Evolutionary conservation across 2,888 invertebrate species (phyloP).

Genomic region (Dexiosoma caninum): DNA sequence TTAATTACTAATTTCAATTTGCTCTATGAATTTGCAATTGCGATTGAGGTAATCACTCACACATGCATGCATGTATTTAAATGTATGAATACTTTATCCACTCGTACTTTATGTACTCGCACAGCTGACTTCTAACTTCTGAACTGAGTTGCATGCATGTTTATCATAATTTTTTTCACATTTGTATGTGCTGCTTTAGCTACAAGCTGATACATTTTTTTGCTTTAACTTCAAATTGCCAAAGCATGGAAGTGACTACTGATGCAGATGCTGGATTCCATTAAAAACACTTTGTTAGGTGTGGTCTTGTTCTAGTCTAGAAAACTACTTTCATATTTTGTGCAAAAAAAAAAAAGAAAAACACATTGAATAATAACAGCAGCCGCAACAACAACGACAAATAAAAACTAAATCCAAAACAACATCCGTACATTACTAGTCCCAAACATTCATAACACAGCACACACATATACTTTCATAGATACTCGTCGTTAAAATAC

Average conservation of each 20-base stretch:
- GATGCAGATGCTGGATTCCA: conserved; percentile 65
- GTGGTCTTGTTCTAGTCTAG: conserved; percentile 75
- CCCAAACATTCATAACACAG: conserved; percentile 48
- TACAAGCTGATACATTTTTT: conserved; percentile 47
- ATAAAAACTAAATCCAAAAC: conserved; percentile 54
- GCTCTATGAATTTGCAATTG: conserved; percentile 17
- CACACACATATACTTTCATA: background rate
- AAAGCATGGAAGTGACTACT: conserved; percentile 57
- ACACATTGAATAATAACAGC: conserved; percentile 51
- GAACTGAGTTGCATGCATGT: conserved; percentile 56
- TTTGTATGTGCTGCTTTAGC: conserved; percentile 44
- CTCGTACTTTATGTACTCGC: no score
- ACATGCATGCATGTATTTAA: background rate
- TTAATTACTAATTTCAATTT: conserved; percentile 34
- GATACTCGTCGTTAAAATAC: background rate
- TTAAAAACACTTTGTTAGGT: conserved; percentile 70
- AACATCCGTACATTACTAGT: conserved; percentile 65
- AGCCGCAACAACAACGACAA: conserved; percentile 16
- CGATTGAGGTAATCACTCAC: conserved; percentile 21
- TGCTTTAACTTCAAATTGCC: conserved; percentile 52
- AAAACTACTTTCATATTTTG: conserved; percentile 75
- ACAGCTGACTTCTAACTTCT: conserved; percentile 1
- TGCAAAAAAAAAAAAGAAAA: conserved; percentile 54
- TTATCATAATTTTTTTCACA: conserved; percentile 54
- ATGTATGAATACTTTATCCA: conserved; percentile 12